Percentiles rank a stretch among this genome's conserved stretches.
phyloP scores from a whole-genome alignment of 2,888 invertebrate genomes.

The Drosophila melanosoma region DNA sequence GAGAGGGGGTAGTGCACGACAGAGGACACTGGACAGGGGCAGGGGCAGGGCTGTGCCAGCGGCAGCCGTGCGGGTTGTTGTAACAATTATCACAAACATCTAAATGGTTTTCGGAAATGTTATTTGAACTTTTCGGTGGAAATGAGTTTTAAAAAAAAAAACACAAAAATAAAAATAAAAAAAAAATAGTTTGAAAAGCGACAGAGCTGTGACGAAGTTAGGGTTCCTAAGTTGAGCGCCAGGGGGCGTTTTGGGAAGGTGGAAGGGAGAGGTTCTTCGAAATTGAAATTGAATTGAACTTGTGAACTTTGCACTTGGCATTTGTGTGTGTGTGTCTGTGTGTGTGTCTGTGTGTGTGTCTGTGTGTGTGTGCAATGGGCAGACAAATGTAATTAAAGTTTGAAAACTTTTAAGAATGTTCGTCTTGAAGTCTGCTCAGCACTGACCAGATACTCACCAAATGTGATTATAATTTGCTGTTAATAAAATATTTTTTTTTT shows the following conservation, averaged over 20 bases:
- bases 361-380: slow-evolving; percentile 22
- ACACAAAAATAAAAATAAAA: slow-evolving; percentile 17
- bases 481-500: background rate
- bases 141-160: slow-evolving; percentile 31
- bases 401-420: slow-evolving; percentile 31
- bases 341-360: background rate
- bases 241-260: background rate
- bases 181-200: slow-evolving; percentile 24
- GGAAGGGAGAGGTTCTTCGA: background rate
- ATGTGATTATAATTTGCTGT: background rate
- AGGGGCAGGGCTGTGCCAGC: slow-evolving; percentile 7
- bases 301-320: slow-evolving; percentile 40
- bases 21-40: background rate
- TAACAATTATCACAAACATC: slow-evolving; percentile 73
- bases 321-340: background rate
- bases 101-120: slow-evolving; percentile 77
- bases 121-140: slow-evolving; percentile 64
- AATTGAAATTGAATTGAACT: slow-evolving; percentile 42
- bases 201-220: slow-evolving; percentile 40
- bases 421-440: slow-evolving; percentile 1
- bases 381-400: slow-evolving; percentile 58
- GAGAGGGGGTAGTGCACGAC: background rate
- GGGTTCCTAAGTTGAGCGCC: slow-evolving; percentile 3
- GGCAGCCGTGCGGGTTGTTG: slow-evolving; percentile 44
- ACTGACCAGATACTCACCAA: background rate